These are phyloP conservation scores for Coranthus polyacanthus DNA, from an alignment of 2,797 vertebrate genomes.

Conservation along the genomic window DNA sequence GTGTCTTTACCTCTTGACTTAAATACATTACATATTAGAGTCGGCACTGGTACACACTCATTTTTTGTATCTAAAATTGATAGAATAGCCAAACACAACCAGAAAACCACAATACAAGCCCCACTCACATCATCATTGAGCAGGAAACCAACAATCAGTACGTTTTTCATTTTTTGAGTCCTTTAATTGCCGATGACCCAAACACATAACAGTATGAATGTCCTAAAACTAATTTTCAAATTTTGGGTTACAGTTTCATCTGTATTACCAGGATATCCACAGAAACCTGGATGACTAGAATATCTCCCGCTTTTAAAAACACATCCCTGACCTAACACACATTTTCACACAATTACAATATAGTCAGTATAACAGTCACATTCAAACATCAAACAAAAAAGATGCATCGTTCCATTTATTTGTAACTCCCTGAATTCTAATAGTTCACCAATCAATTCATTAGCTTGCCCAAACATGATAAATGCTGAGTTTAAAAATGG, in stretches of 20 bases:
- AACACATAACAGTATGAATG: slow-evolving; percentile 7
- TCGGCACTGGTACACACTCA: no score
- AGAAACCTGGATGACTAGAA: not conserved
- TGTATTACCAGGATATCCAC: not conserved
- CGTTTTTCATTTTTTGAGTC: slow-evolving; percentile 6
- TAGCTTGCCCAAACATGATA: not conserved
- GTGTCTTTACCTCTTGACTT: no score
- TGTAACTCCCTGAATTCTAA: not conserved
- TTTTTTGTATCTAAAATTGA: no score
- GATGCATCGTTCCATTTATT: not conserved
- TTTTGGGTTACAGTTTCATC: slow-evolving; percentile 16
- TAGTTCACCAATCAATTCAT: not conserved
- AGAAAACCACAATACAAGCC: no score
- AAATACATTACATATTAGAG: no score
- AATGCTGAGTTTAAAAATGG: not conserved
- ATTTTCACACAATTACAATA: slow-evolving; percentile 18
- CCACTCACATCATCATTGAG: not conserved
- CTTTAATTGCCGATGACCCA: slow-evolving; percentile 12
- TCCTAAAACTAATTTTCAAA: slow-evolving; percentile 24
- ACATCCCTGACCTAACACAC: not conserved
- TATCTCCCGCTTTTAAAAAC: slow-evolving; percentile 1
- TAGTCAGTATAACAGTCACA: slow-evolving; percentile 22
- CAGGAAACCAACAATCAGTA: not conserved
- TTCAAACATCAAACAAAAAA: slow-evolving; percentile 11
- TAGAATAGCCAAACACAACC: no score